These are phyloP conservation scores for Gobio occitaniae DNA, from an alignment of 2,797 vertebrate species.

Conservation along the genomic window DNA sequence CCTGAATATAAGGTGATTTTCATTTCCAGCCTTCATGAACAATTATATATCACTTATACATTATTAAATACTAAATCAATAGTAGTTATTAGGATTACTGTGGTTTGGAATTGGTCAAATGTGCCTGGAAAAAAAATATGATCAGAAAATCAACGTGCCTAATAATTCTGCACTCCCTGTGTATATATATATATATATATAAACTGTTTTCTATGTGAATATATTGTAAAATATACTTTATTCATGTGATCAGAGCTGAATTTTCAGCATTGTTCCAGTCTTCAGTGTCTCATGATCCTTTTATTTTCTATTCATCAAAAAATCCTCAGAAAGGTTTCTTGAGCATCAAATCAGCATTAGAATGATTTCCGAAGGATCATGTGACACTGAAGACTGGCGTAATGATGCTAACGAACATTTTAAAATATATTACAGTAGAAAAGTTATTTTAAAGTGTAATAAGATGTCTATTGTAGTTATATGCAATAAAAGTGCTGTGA, in stretches of 20 bases:
- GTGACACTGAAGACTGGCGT: not conserved
- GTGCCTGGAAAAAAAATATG: no score
- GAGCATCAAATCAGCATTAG: not conserved
- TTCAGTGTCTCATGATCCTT: not conserved
- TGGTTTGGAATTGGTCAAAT: no score
- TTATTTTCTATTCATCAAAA: not conserved
- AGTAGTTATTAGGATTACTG: no score
- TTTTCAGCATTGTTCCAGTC: not conserved
- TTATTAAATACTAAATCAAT: no score
- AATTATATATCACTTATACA: no score
- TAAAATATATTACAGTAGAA: not conserved
- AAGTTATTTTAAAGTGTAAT: not conserved
- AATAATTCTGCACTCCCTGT: no score
- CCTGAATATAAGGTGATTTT: no score
- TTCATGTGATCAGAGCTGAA: not conserved
- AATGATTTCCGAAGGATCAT: not conserved
- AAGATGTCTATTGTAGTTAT: not conserved
- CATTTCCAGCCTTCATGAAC: no score
- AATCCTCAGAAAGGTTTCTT: not conserved
- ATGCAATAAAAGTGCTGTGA: not conserved
- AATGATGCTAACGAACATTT: not conserved
- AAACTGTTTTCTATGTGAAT: no score
- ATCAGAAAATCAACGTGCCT: no score
- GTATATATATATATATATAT: not conserved
- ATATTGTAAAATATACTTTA: not conserved